Evolutionary conservation across 37 sponge, comb jelly and placozoan species (phyloP), one percentile per base, ranked within the genome.

Genomic region (Oscarella lobularis): DNA sequence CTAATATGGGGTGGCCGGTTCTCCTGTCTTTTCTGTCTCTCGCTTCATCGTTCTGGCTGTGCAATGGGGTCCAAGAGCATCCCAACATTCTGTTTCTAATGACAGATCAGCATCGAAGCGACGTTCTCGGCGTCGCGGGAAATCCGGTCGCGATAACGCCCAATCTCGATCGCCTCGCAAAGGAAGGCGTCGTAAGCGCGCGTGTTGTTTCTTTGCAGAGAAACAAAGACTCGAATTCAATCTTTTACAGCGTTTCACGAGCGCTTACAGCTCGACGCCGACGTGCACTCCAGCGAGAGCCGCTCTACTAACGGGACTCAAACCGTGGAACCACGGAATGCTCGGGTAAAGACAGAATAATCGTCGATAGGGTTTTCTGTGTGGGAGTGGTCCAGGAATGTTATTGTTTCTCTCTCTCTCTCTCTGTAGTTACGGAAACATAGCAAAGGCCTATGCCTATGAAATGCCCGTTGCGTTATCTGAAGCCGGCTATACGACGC

Each of bases 291-390:
- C 87, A 41, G 87, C 87, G 2, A 37, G 87, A 20, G 83, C 87
- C 5, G 87, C 87, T 67, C 74, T 87, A 4, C 80, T 87, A 29
- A 87, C 87, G 0, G 87, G 87, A 36, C 83, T 83, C 14, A 82
- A 82, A 31, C 87, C 87, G 2, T 87, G 87, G 87, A 82, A 87
- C 41, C 87, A 87, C 67, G 87, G 87, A 3, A 87, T 87, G 87
- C 80, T 87, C 0, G 87, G 83, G 2, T 68, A 68, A 5, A 48
- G 14, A 48, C 60, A 48, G 14, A 48, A 20, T 20, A 48, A 9
- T 48, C 9, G 60, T 9, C 60, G 20, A 48, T 48, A 48, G 60
- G 60, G 60, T 9, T 48, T 9, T 48, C 60, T 27, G 9, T 20
- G 60, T 20, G 60, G 20, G 14, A 48, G 14, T 48, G 20, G 9